These are phyloP conservation scores for Clinocottus analis DNA, from an alignment of 2,113 vertebrate genomes.

Conservation along the genomic window DNA sequence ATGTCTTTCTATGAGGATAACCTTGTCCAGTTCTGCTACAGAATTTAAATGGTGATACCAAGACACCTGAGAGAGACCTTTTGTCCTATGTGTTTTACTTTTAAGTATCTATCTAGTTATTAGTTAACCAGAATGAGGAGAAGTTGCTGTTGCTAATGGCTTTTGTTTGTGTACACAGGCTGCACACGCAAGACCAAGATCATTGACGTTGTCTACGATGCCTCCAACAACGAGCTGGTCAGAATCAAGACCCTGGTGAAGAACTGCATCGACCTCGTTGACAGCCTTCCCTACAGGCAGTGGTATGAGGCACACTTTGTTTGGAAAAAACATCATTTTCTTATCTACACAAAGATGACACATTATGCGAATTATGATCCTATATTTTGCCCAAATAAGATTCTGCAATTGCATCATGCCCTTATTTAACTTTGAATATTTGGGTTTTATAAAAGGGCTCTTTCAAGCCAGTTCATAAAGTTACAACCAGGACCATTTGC, in stretches of 20 bases:
- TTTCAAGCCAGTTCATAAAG: no score
- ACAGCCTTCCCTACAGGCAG: conserved; percentile 96
- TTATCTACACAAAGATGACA: no score
- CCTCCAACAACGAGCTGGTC: conserved; percentile 98
- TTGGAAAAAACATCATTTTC: no score
- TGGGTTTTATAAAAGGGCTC: no score
- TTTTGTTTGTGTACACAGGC: conserved; percentile 77
- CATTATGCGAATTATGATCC: no score
- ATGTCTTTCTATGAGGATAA: conserved; percentile 88
- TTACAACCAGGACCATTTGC: no score
- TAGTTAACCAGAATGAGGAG: rapidly evolving
- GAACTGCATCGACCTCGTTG: conserved; percentile 95
- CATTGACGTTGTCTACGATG: conserved; percentile 98
- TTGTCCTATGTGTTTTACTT: not conserved
- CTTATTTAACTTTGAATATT: no score
- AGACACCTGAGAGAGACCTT: conserved; percentile 87
- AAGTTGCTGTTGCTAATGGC: rapidly evolving
- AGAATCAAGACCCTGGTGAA: conserved; percentile 99
- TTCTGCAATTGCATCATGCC: no score
- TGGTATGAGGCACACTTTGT: conserved; percentile 98
- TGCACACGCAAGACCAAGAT: conserved; percentile 98
- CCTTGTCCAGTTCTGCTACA: conserved; percentile 95
- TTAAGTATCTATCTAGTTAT: not conserved
- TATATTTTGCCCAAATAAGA: no score
- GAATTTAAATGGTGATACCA: conserved; percentile 86